phyloP scores from a whole-genome alignment of 37 sponge, comb jelly and placozoan genomes.

The Geodia barretti region DNA sequence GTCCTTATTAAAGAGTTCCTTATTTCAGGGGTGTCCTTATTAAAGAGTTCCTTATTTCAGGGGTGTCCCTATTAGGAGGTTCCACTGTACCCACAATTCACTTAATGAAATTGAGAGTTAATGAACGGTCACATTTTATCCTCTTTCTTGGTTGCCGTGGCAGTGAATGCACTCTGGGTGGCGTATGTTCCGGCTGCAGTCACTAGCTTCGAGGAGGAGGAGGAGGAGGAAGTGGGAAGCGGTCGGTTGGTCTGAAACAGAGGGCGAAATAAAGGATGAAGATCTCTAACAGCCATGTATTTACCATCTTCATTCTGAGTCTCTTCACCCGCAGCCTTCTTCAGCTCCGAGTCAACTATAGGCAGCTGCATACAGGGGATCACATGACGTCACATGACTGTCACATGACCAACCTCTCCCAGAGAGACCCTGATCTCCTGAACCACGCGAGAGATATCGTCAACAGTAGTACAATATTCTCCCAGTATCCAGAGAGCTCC shows the following conservation, averaged over 20 bases:
- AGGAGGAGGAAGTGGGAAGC: background rate
- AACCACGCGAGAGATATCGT: conserved; percentile 85
- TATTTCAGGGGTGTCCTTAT: too few species aligned
- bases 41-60: too few species aligned
- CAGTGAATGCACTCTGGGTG: conserved; percentile 91
- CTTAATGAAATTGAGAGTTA: too few species aligned
- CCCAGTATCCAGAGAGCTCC: conserved; percentile 97
- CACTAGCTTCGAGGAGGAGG: conserved; percentile 54
- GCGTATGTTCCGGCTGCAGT: conserved; percentile 97
- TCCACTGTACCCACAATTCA: background rate
- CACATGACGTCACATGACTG: background rate
- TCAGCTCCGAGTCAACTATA: conserved; percentile 94
- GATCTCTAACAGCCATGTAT: background rate
- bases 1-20: too few species aligned
- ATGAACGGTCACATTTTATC: conserved; percentile 50
- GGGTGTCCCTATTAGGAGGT: too few species aligned
- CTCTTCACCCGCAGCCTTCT: conserved; percentile 85
- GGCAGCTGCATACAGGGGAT: conserved; percentile 61
- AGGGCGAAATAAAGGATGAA: background rate
- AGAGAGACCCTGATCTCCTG: conserved; percentile 74
- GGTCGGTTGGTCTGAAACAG: background rate
- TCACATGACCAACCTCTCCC: conserved; percentile 79
- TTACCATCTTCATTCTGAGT: conserved; percentile 39
- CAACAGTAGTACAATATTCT: conserved; percentile 90
- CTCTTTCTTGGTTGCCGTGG: conserved; percentile 58